Conservation (phyloP, 2,797 vertebrate species). For the Etheostoma perlongum region DNA sequence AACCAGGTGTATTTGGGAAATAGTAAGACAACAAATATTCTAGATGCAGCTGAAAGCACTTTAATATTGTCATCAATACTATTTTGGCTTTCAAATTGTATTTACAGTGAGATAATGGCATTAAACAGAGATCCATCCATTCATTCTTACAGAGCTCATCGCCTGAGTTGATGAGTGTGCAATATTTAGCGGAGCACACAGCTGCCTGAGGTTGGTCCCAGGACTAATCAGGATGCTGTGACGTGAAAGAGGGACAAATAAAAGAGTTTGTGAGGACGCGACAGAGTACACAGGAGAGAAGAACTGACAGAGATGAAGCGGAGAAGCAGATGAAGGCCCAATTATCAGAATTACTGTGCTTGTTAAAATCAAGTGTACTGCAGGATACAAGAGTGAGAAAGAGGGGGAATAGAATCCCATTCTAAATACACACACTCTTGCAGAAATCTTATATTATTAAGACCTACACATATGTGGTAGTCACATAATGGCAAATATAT, state of each 20-base stretch:
- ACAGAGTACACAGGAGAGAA: constrained; percentile 48
- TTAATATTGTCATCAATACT: constrained; percentile 49
- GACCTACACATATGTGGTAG: constrained; percentile 9
- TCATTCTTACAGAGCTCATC: constrained; percentile 39
- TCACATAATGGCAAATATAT: background rate
- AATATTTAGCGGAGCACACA: constrained; percentile 35
- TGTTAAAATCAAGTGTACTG: constrained; percentile 49
- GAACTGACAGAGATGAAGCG: constrained; percentile 36
- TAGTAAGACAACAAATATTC: constrained; percentile 65
- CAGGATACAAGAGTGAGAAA: constrained; percentile 7
- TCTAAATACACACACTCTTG: background rate
- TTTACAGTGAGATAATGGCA: constrained; percentile 39
- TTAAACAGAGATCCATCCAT: constrained; percentile 52
- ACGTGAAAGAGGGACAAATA: constrained; percentile 64
- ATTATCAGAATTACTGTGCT: constrained; percentile 51
- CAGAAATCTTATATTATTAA: constrained; percentile 7
- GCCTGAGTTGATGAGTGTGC: constrained; percentile 35
- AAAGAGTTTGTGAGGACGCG: constrained; percentile 48
- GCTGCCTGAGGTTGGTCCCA: constrained; percentile 52
- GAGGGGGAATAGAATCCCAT: constrained; percentile 26
- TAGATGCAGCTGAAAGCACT: constrained; percentile 52
- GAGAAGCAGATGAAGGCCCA: constrained; percentile 42
- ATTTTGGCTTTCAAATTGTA: constrained; percentile 49
- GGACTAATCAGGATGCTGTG: constrained; percentile 55
- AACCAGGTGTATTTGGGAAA: constrained; percentile 60